Conservation (phyloP, 2,113 vertebrate species). For the Emydocephalus ijimae region DNA sequence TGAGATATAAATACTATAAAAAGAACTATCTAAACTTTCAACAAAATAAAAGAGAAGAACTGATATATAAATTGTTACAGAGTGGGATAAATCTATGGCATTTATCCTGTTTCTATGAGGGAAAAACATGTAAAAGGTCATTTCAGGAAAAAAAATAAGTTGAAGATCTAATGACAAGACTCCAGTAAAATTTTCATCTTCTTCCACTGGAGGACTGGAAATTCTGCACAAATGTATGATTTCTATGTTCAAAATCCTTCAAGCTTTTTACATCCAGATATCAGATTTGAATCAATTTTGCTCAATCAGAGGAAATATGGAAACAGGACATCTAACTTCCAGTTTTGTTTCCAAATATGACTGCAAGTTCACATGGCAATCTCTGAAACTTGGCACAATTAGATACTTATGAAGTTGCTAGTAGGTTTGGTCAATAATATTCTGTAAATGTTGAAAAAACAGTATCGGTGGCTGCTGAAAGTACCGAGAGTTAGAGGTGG, state of each 20-base stretch:
- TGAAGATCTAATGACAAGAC: background rate
- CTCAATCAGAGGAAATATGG: background rate
- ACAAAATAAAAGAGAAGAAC: background rate
- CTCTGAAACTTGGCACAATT: background rate
- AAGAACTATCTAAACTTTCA: background rate
- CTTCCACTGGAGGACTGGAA: background rate
- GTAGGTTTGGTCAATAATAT: background rate
- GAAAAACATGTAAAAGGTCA: background rate
- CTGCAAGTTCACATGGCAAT: background rate
- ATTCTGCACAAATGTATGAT: background rate
- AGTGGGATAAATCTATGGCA: background rate
- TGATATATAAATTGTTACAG: background rate
- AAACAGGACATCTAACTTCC: background rate
- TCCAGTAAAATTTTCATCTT: background rate
- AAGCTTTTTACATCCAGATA: background rate
- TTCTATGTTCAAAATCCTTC: background rate
- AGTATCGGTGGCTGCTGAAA: background rate
- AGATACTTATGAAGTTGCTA: background rate
- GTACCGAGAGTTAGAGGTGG: background rate
- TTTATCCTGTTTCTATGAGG: background rate
- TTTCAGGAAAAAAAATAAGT: background rate
- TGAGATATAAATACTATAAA: background rate
- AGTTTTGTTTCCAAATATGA: background rate
- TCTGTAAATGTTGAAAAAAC: background rate
- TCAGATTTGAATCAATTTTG: background rate